Percentiles rank a stretch among this genome's conserved stretches.
Conservation (phyloP, 1,140 invertebrate genomes). For the Caerostris darwini region DNA sequence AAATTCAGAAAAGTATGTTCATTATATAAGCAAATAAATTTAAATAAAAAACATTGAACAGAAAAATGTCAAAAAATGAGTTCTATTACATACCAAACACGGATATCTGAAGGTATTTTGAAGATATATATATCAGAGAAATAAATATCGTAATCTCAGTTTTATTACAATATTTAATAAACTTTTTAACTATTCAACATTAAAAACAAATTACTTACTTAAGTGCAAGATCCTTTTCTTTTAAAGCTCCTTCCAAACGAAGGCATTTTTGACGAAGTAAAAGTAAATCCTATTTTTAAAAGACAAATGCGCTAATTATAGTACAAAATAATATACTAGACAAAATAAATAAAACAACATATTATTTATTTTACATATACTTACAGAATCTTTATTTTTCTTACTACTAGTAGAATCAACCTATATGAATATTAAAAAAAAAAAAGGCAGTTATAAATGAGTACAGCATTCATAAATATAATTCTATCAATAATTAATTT, state of each 20-base stretch:
- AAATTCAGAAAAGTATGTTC: too few relatives aligned
- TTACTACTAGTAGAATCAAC: constrained; percentile 56
- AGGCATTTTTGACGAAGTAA: constrained; percentile 72
- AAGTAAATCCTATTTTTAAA: constrained; percentile 49
- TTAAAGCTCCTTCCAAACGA: constrained; percentile 69
- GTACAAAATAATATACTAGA: not conserved
- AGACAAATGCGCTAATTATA: not conserved
- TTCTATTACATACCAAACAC: too few relatives aligned
- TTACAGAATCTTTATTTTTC: constrained; percentile 72
- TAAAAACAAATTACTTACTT: constrained; percentile 38
- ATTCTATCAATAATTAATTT: too few relatives aligned
- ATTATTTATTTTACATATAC: not conserved
- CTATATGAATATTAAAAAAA: constrained; percentile 28
- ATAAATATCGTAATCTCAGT: too few relatives aligned
- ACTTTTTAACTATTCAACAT: too few relatives aligned
- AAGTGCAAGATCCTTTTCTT: constrained; percentile 73
- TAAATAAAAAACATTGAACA: too few relatives aligned
- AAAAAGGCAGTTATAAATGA: not conserved
- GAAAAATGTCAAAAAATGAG: too few relatives aligned
- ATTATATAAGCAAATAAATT: too few relatives aligned
- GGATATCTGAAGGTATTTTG: too few relatives aligned
- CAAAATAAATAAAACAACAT: not conserved
- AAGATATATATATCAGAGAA: too few relatives aligned
- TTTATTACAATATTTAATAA: too few relatives aligned
- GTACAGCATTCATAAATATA: too few relatives aligned